phyloP scores from a whole-genome alignment of 2,113 vertebrate genomes.

The Nematolebias whitei region DNA sequence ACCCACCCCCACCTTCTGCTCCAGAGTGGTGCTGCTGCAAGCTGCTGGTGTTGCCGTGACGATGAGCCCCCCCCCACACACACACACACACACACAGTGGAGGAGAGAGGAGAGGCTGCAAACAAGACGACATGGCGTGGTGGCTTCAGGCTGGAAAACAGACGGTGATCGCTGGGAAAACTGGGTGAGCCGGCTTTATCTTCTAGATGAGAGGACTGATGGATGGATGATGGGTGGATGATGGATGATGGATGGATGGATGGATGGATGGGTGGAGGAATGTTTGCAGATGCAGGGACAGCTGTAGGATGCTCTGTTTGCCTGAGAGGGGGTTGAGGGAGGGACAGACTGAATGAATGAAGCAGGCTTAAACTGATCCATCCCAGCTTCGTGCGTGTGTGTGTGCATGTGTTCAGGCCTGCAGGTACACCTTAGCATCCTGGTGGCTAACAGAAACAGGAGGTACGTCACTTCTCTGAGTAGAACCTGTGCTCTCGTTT shows the following conservation, averaged over 20 bases:
- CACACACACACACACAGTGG: constrained; percentile 15
- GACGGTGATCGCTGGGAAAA: constrained; percentile 16
- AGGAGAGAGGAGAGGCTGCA: constrained; percentile 44
- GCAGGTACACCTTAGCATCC: constrained; percentile 58
- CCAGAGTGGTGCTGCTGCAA: constrained; percentile 61
- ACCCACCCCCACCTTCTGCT: background rate
- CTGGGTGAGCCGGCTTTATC: constrained; percentile 42
- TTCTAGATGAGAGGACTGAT: background rate
- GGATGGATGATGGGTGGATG: background rate
- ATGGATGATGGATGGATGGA: background rate
- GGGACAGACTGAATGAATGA: background rate
- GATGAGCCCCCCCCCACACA: constrained; percentile 52
- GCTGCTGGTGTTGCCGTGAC: constrained; percentile 70
- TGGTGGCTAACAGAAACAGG: constrained; percentile 57
- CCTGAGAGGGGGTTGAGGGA: constrained; percentile 12
- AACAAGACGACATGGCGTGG: constrained; percentile 53
- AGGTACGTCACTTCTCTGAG: constrained; percentile 58
- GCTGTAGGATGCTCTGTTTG: constrained; percentile 53
- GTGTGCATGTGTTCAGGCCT: constrained; percentile 45
- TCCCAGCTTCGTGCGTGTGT: constrained; percentile 29
- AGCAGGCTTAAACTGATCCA: constrained; percentile 11
- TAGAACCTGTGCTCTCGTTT: constrained; percentile 2
- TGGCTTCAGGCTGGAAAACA: constrained; percentile 62
- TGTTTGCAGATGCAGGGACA: constrained; percentile 62
- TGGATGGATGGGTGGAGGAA: constrained; percentile 45